A percentile compares a stretch with the other conserved stretches of the same genome.
These are phyloP conservation scores for Chamaedrilus cognettii DNA, from an alignment of 2,888 invertebrate species.

Conservation along the genomic window DNA sequence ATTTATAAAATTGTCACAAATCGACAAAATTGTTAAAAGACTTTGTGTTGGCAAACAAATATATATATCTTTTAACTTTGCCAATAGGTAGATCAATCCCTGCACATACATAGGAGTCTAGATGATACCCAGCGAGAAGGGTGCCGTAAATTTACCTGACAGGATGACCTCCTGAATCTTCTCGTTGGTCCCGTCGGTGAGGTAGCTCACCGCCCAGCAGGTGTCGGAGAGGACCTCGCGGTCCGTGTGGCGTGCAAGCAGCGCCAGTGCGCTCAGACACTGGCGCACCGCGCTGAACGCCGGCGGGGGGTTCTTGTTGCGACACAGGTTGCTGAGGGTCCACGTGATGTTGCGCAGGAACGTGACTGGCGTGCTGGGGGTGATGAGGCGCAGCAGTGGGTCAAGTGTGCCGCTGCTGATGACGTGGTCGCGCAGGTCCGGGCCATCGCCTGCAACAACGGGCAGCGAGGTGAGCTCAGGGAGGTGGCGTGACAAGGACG, in stretches of 20 bases:
- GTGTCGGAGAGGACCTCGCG: constrained; percentile 73
- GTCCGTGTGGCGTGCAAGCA: constrained; percentile 69
- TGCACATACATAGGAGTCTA: too few species aligned
- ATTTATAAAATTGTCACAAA: too few species aligned
- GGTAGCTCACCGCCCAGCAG: constrained; percentile 93
- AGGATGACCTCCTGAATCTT: constrained; percentile 72
- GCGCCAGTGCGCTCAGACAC: constrained; percentile 75
- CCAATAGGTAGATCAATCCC: too few species aligned
- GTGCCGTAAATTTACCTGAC: too few species aligned
- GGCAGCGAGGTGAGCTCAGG: not conserved
- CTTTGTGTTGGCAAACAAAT: too few species aligned
- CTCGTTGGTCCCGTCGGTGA: constrained; percentile 89
- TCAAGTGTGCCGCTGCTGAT: constrained; percentile 73
- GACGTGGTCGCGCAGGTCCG: constrained; percentile 77
- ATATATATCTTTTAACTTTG: too few species aligned
- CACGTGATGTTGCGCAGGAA: constrained; percentile 84
- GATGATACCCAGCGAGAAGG: too few species aligned
- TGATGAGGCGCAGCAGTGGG: constrained; percentile 71
- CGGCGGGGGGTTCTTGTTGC: constrained; percentile 91
- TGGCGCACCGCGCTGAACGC: constrained; percentile 74
- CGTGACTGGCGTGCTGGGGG: constrained; percentile 65
- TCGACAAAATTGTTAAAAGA: too few species aligned
- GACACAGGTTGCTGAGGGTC: constrained; percentile 91
- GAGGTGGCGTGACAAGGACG: too few species aligned
- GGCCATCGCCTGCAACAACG: constrained; percentile 57